Evolutionary conservation across 2,113 vertebrate genomes (phyloP).

Genomic region (Ammodytes marinus): DNA sequence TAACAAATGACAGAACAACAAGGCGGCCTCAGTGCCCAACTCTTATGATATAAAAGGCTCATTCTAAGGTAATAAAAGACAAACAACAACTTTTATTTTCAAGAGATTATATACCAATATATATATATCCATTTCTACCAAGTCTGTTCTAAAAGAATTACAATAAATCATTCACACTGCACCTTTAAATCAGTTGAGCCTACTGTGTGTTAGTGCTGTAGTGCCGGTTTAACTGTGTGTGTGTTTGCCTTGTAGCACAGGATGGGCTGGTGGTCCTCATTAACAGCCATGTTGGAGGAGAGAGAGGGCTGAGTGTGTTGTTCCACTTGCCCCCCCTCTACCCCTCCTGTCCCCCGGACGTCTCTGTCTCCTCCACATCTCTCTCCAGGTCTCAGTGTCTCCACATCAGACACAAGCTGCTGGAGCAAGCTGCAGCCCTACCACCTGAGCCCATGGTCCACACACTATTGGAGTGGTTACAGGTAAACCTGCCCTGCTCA

Average conservation of each 20-base stretch:
- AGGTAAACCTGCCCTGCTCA: conserved; percentile 36
- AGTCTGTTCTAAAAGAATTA: too few relatives aligned
- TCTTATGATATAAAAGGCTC: too few relatives aligned
- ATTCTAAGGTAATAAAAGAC: too few relatives aligned
- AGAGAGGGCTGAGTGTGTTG: conserved; percentile 12
- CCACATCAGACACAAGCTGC: conserved; percentile 55
- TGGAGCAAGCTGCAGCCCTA: conserved; percentile 47
- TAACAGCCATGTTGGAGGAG: conserved; percentile 15
- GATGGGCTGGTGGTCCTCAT: conserved; percentile 61
- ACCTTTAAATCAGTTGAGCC: too few relatives aligned
- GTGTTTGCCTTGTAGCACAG: conserved; percentile 24
- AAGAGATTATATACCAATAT: too few relatives aligned
- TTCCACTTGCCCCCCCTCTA: conserved; percentile 55
- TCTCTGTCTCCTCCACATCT: conserved; percentile 52
- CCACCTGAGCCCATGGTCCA: conserved; percentile 62
- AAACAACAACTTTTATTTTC: too few relatives aligned
- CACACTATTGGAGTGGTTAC: conserved; percentile 49
- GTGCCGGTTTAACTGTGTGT: neutral
- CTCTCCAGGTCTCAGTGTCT: conserved; percentile 57
- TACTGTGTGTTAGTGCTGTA: neutral
- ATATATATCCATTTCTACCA: too few relatives aligned
- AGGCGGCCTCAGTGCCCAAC: too few relatives aligned
- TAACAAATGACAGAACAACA: too few relatives aligned
- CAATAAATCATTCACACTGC: too few relatives aligned
- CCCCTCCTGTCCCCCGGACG: conserved; percentile 55